A percentile compares a stretch with the other conserved stretches of the same genome.
These are phyloP conservation scores for Marmota flaviventris DNA, from an alignment of 2,113 vertebrate species.

Conservation along the genomic window DNA sequence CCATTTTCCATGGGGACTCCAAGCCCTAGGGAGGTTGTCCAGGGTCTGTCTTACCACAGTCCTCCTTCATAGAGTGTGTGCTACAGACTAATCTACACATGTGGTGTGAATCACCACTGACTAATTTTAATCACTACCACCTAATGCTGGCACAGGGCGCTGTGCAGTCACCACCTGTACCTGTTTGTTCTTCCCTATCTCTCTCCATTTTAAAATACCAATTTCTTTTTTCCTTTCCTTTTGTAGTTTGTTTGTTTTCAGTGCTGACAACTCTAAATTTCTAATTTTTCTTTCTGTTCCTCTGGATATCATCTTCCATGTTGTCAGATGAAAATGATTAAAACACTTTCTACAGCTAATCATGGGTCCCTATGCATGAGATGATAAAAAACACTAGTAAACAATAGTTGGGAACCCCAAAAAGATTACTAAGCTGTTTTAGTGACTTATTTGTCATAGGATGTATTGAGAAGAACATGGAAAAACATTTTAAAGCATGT, in stretches of 20 bases:
- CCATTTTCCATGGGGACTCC: background rate
- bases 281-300: background rate
- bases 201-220: background rate
- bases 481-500: background rate
- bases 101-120: background rate
- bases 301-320: background rate
- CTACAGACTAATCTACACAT: background rate
- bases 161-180: no score
- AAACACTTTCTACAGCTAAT: background rate
- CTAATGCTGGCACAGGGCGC: background rate
- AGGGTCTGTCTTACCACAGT: background rate
- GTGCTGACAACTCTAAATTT: background rate
- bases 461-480: background rate
- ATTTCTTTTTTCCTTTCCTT: background rate
- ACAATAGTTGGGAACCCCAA: background rate
- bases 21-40: background rate
- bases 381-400: background rate
- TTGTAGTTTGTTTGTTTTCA: background rate
- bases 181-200: background rate
- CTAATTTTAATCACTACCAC: background rate
- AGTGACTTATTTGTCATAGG: background rate
- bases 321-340: conserved; percentile 36
- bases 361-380: background rate
- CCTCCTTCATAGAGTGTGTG: background rate
- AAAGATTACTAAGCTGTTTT: background rate